These are phyloP conservation scores for Venustaconcha ellipsiformis DNA, from an alignment of 1,140 invertebrate genomes.

Conservation along the genomic window DNA sequence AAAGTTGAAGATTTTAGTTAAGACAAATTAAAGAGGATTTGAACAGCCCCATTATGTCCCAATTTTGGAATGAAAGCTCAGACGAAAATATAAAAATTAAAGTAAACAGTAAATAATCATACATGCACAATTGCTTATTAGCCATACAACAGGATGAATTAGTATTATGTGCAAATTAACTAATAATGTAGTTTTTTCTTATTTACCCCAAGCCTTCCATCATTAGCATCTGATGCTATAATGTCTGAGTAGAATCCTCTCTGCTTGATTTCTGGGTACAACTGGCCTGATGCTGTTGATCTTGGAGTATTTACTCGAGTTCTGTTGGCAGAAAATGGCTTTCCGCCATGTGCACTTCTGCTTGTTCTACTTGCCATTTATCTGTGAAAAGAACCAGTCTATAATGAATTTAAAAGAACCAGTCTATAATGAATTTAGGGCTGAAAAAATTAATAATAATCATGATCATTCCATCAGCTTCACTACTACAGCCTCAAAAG, in stretches of 20 bases:
- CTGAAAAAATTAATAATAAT: too few species aligned
- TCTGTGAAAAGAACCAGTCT: too few species aligned
- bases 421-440: too few species aligned
- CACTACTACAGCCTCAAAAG: too few species aligned
- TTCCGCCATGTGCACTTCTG: conserved; percentile 54
- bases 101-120: conserved; percentile 5
- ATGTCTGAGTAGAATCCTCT: conserved; percentile 69
- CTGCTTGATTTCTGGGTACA: conserved; percentile 68
- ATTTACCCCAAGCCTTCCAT: conserved; percentile 47
- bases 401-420: too few species aligned
- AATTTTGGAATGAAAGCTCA: too few species aligned
- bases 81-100: neutral
- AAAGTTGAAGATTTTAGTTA: too few species aligned
- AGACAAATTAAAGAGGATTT: too few species aligned
- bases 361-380: conserved; percentile 47
- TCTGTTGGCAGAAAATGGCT: conserved; percentile 56
- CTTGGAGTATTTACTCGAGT: conserved; percentile 28
- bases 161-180: too few species aligned
- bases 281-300: conserved; percentile 37
- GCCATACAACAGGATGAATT: neutral
- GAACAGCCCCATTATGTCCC: too few species aligned
- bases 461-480: too few species aligned
- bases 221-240: conserved; percentile 48
- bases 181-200: too few species aligned
- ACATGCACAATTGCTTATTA: neutral